Conservation (phyloP, 2,797 vertebrate species). For the Acropternis orthonyx region DNA sequence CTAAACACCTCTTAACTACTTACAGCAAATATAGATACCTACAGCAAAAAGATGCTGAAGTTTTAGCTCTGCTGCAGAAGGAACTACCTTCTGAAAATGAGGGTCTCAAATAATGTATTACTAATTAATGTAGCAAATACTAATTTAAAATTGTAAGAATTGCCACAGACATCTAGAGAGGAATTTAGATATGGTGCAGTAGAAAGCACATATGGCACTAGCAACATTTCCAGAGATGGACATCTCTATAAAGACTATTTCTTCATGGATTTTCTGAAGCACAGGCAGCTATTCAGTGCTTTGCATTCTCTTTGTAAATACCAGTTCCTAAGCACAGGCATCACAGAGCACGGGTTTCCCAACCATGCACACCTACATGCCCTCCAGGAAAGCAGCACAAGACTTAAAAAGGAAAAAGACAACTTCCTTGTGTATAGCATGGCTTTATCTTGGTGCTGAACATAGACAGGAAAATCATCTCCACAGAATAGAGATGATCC, state of each 20-base stretch:
- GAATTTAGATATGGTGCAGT: background rate
- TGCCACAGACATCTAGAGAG: background rate
- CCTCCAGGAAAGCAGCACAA: background rate
- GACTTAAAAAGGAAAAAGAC: background rate
- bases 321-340: background rate
- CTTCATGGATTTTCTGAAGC: background rate
- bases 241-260: background rate
- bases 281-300: background rate
- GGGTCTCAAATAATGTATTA: background rate
- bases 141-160: background rate
- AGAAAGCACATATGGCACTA: background rate
- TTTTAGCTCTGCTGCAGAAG: background rate
- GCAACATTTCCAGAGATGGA: background rate
- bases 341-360: background rate
- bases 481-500: background rate
- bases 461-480: background rate
- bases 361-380: rapidly evolving
- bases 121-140: background rate
- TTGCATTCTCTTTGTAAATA: background rate
- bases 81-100: background rate
- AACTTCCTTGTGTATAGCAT: background rate
- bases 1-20: background rate
- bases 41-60: background rate
- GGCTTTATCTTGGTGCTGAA: background rate
- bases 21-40: background rate